phyloP scores from a whole-genome alignment of 2,797 vertebrate species.

The Tamandua tetradactyla region DNA sequence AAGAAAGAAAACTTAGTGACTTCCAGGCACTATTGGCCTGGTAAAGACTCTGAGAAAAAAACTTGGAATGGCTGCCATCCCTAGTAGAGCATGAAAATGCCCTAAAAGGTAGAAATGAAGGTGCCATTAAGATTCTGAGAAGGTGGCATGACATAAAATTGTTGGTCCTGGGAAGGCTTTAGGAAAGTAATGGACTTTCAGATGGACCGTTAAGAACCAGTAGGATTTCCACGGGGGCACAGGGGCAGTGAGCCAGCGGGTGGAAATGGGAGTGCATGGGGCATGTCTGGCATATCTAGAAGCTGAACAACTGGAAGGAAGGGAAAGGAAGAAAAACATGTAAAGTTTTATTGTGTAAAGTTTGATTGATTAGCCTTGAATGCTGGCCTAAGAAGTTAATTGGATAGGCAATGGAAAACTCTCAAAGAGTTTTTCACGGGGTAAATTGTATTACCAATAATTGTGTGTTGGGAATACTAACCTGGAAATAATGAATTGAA shows the following conservation, averaged over 20 bases:
- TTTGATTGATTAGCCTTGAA: neutral
- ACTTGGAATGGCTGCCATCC: neutral
- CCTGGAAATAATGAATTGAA: neutral
- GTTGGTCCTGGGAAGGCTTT: neutral
- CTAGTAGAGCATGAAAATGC: neutral
- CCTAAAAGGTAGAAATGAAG: neutral
- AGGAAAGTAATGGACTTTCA: neutral
- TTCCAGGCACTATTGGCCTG: slow-evolving; percentile 6
- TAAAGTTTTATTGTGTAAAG: neutral
- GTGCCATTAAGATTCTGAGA: neutral
- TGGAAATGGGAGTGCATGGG: neutral
- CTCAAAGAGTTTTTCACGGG: neutral
- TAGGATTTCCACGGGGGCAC: neutral
- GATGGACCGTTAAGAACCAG: neutral
- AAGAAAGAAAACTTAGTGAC: neutral
- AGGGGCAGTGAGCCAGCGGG: neutral
- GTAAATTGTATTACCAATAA: neutral
- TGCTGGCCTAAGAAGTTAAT: neutral
- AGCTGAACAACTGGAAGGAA: neutral
- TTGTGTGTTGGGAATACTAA: neutral
- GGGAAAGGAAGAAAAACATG: neutral
- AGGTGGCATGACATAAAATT: neutral
- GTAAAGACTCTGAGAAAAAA: neutral
- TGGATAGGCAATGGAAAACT: neutral
- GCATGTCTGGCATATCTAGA: neutral